Conservation (phyloP, 2,888 invertebrate genomes). For the Heliconius ismenius region DNA sequence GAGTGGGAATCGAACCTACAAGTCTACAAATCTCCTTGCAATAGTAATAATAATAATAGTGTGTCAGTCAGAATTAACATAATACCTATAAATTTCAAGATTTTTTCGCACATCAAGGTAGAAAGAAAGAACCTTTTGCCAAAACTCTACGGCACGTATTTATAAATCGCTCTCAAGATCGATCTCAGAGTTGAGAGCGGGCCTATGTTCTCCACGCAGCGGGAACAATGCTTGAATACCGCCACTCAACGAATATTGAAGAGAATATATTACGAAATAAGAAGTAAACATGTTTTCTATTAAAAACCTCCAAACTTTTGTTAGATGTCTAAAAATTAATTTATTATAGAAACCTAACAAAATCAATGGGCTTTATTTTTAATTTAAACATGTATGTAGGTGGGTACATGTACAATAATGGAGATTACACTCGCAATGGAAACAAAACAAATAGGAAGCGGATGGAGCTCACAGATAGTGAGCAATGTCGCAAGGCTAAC, state of each 20-base stretch:
- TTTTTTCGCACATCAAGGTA: neutral
- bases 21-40: too few relatives aligned
- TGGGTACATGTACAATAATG: neutral
- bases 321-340: neutral
- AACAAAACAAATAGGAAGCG: conserved; percentile 54
- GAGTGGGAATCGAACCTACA: too few relatives aligned
- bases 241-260: neutral
- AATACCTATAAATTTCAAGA: neutral
- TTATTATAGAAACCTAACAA: neutral
- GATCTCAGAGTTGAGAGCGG: too few relatives aligned
- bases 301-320: neutral
- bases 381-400: too few relatives aligned
- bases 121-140: neutral
- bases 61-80: neutral
- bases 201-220: neutral
- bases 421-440: conserved; percentile 33
- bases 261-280: neutral
- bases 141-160: neutral
- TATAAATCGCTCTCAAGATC: too few relatives aligned
- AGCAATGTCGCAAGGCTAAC: conserved; percentile 49
- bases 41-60: too few relatives aligned
- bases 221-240: neutral
- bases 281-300: neutral
- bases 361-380: too few relatives aligned
- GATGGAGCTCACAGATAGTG: conserved; percentile 53